Evolutionary conservation across 1,140 invertebrate genomes (phyloP), one percentile per base, ranked within the genome.

Genomic region (Neodiprion virginianus): DNA sequence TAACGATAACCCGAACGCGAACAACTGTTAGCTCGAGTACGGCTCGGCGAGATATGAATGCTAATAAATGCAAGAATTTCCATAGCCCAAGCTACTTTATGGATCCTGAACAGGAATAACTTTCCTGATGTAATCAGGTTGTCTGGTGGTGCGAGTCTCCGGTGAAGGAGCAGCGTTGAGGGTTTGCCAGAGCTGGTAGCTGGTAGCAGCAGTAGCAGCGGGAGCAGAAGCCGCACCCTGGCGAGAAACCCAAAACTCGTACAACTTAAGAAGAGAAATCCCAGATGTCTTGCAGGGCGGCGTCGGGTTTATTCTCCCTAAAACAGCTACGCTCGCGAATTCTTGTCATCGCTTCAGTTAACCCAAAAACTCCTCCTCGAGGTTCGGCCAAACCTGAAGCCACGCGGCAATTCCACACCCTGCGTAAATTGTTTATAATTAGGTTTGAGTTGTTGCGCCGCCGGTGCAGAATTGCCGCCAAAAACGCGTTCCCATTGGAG

Each of bases 41-140:
- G 66, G 11, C 48, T 50, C 48, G 53, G 49, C 61, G 71, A n/a
- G 47, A 72, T 72, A 72, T 69, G 74, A 75, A 75, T 75, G 67
- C 71, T 75, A 76, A 76, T 71, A 76, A 76, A 76, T 65, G 68
- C 72, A 69, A 53, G 48, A 74, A 70, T 76, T 73, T 76, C 53
- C 75, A 74, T 71, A 74, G 61, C 21, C 68, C 4, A 28, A 21
- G 47, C 12, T 69, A 69, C 21, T 14, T 69, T 47, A 69, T 23
- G 68, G 68, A 69, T 47, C 11, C 68, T 21, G 68, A 69, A 69
- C 68, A 21, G 21, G 47, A 69, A 69, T 69, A 69, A 28, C 68
- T 69, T 49, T 17, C n/a, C n/a, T 23, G 70, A 71, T 71, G 23
- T 71, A 71, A 71, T 71, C 70, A 49, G 70, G 70, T 21, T 69